Evolutionary conservation across 2,797 vertebrate species (phyloP).

Genomic region (Poeciliopsis paucimaculata): DNA sequence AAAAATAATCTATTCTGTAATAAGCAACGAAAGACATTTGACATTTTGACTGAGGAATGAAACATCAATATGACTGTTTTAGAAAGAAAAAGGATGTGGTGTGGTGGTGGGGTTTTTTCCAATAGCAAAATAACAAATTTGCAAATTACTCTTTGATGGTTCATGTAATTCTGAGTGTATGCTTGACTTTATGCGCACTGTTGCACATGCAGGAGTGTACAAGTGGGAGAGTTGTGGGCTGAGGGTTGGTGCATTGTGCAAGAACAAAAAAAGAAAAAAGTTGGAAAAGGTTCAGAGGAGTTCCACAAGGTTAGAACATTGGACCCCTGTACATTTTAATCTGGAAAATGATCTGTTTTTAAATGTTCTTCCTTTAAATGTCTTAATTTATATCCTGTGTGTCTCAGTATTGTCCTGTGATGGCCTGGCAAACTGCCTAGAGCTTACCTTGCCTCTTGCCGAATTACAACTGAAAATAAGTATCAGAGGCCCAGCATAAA

Average conservation of each 20-base stretch:
- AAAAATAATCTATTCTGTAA: neutral
- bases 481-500: neutral
- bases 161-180: neutral
- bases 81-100: neutral
- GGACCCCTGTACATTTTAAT: neutral
- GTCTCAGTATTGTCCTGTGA: no score
- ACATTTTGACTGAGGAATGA: neutral
- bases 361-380: slow-evolving; percentile 45
- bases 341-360: slow-evolving; percentile 51
- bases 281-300: neutral
- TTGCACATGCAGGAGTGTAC: neutral
- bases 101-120: neutral
- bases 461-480: neutral
- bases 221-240: neutral
- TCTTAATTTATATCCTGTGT: neutral
- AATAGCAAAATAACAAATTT: neutral
- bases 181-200: neutral
- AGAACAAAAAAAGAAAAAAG: neutral
- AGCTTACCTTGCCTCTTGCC: neutral
- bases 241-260: neutral
- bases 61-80: neutral
- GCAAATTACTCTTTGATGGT: neutral
- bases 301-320: neutral
- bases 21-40: neutral
- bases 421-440: neutral